Evolutionary conservation across 1,140 invertebrate genomes (phyloP).

Genomic region (Neoseiulus cucumeris): DNA sequence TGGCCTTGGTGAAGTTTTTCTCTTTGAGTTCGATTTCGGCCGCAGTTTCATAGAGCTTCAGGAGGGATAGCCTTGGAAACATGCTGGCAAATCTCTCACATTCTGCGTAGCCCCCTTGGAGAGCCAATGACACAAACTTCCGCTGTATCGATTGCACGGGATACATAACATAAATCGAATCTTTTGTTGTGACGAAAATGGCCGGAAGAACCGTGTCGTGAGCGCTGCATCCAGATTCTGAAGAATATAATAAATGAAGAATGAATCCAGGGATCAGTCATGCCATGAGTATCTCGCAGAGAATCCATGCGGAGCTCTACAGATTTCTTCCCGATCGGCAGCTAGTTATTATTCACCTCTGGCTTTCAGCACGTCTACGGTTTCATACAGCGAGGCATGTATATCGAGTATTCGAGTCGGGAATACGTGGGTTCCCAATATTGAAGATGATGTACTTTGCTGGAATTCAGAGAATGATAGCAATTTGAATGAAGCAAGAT

Average conservation of each 20-base stretch:
- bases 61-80: background rate
- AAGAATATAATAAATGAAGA: background rate
- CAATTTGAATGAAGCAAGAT: no score
- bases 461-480: no score
- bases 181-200: background rate
- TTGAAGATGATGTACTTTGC: background rate
- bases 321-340: no score
- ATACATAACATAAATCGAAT: background rate
- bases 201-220: background rate
- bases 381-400: background rate
- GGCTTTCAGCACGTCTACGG: background rate
- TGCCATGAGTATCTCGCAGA: no score
- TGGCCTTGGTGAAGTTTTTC: constrained; percentile 40
- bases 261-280: no score
- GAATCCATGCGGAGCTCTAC: no score
- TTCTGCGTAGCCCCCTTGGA: background rate
- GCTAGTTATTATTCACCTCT: background rate
- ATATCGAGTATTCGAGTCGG: background rate
- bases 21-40: constrained; percentile 45
- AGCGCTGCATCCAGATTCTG: background rate
- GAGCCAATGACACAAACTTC: background rate
- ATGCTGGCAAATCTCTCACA: background rate
- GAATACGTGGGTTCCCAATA: background rate
- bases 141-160: background rate
- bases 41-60: constrained; percentile 43